Evolutionary conservation across 1,140 invertebrate species (phyloP).

Genomic region (Psilanteris sp.): DNA sequence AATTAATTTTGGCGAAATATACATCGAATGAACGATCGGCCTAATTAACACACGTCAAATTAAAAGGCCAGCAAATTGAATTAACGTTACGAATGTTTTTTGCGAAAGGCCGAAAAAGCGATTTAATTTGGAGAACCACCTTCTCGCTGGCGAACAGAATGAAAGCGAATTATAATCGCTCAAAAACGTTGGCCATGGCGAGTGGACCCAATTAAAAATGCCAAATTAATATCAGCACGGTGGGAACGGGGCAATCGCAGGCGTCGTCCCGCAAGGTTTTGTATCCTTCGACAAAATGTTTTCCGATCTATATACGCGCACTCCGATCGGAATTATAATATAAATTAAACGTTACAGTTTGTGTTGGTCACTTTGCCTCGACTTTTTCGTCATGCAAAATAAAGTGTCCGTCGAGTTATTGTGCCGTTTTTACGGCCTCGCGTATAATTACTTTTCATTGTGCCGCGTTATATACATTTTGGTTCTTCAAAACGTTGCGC

Average conservation of each 20-base stretch:
- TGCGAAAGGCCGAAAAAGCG: neutral
- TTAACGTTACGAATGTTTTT: conserved; percentile 13
- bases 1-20: too few relatives aligned
- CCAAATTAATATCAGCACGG: conserved; percentile 25
- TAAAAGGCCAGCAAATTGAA: neutral
- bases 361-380: conserved; percentile 16
- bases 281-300: conserved; percentile 21
- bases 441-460: conserved; percentile 57
- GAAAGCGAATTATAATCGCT: neutral
- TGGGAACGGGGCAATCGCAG: too few relatives aligned
- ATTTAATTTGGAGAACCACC: conserved; percentile 1
- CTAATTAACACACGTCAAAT: neutral
- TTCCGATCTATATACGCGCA: conserved; percentile 35
- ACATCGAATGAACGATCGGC: too few relatives aligned
- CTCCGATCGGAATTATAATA: conserved; percentile 40
- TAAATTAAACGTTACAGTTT: conserved; percentile 51
- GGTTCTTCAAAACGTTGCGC: conserved; percentile 41
- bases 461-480: conserved; percentile 41
- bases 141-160: too few relatives aligned
- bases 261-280: conserved; percentile 11
- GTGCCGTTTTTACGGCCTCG: conserved; percentile 46
- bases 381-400: conserved; percentile 44
- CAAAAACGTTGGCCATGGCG: neutral
- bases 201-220: conserved; percentile 6
- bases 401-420: conserved; percentile 48